phyloP scores from a whole-genome alignment of 1,140 invertebrate genomes.

The Gonioctena quinquepunctata region DNA sequence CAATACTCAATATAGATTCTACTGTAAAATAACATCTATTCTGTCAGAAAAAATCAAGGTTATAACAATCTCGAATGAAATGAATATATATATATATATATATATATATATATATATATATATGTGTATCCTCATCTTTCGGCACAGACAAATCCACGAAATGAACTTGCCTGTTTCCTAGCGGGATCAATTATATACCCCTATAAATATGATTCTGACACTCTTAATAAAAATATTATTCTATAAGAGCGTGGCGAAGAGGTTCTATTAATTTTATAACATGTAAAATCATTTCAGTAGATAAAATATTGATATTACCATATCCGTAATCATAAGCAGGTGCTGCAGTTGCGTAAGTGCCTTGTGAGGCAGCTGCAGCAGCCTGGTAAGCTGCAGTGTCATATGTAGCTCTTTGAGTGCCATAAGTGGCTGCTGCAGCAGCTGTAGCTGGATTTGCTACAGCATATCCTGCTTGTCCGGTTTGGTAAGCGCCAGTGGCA shows the following conservation, averaged over 20 bases:
- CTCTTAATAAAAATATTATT: background rate
- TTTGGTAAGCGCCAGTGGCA: slow-evolving; percentile 75
- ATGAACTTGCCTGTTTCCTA: background rate
- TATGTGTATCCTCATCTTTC: background rate
- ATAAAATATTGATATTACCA: slow-evolving; percentile 54
- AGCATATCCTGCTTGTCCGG: slow-evolving; percentile 80
- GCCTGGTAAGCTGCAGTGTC: slow-evolving; percentile 78
- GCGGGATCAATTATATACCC: background rate
- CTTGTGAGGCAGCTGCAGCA: slow-evolving; percentile 67
- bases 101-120: too few species aligned
- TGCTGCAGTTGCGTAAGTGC: slow-evolving; percentile 67
- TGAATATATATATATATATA: too few species aligned
- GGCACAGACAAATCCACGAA: background rate
- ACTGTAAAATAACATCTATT: too few species aligned
- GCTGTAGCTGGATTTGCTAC: slow-evolving; percentile 77
- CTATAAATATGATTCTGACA: background rate
- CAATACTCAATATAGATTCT: too few species aligned
- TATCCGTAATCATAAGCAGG: slow-evolving; percentile 73
- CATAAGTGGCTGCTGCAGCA: slow-evolving; percentile 76
- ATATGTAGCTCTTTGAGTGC: slow-evolving; percentile 74
- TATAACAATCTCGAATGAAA: too few species aligned
- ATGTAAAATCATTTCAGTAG: background rate
- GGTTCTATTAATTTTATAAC: background rate
- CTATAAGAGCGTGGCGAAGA: background rate
- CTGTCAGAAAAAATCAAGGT: too few species aligned